Percentiles rank a stretch among this genome's conserved stretches.
phyloP scores from a whole-genome alignment of 1,140 invertebrate genomes.

The Drosophila lacertosa region DNA sequence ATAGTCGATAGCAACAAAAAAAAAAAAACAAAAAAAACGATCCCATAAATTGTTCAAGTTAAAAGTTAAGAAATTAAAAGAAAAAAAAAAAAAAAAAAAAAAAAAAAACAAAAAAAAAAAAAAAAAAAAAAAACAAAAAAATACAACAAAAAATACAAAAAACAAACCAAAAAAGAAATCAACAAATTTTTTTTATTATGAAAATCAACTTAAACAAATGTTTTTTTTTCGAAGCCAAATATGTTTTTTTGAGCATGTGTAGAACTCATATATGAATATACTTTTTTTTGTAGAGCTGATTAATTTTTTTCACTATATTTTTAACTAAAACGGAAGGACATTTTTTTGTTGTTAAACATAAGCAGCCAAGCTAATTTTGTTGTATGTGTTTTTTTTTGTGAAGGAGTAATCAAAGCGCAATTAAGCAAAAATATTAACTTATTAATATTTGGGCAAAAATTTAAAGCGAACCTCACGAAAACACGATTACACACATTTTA shows the following conservation, averaged over 20 bases:
- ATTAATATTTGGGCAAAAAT: constrained; percentile 32
- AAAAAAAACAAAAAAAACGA: no score
- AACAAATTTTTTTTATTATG: constrained; percentile 36
- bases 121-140: constrained; percentile 4
- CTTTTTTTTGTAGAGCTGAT: constrained; percentile 44
- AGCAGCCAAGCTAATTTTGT: constrained; percentile 80
- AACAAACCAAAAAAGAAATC: neutral
- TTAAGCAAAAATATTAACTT: constrained; percentile 44
- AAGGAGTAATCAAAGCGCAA: constrained; percentile 45
- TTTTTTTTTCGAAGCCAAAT: constrained; percentile 41
- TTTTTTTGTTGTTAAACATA: constrained; percentile 64
- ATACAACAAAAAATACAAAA: constrained; percentile 6
- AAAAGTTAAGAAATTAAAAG: constrained; percentile 15
- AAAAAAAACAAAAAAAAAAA: constrained; percentile 22
- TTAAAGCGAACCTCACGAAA: constrained; percentile 58
- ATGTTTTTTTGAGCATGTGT: constrained; percentile 32
- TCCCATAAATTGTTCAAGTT: constrained; percentile 41
- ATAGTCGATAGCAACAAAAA: constrained; percentile 24
- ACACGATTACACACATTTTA: constrained; percentile 70
- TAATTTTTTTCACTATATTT: constrained; percentile 39
- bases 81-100: neutral
- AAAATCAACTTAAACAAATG: constrained; percentile 21
- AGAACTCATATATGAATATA: constrained; percentile 20
- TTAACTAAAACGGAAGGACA: constrained; percentile 20
- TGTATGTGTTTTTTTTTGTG: constrained; percentile 49